Percentiles rank a stretch among this genome's conserved stretches.
Conservation (phyloP, 2,888 invertebrate genomes). For the Nezara viridula region DNA sequence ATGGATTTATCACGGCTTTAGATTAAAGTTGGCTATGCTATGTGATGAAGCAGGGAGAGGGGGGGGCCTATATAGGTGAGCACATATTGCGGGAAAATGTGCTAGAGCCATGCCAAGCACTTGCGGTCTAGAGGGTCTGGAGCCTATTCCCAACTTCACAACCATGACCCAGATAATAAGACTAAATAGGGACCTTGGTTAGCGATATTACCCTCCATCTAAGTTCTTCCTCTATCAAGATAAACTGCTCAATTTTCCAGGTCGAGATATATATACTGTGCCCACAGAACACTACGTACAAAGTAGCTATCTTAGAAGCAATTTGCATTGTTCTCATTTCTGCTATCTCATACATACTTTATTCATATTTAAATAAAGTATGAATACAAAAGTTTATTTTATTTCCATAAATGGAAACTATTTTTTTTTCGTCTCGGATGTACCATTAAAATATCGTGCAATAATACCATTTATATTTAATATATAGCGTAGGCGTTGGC, state of each 20-base stretch:
- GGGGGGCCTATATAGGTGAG: neutral
- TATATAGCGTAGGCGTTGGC: too few relatives aligned
- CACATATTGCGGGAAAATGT: neutral
- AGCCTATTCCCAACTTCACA: neutral
- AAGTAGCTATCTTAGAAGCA: neutral
- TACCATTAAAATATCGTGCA: neutral
- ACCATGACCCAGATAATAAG: slow-evolving; percentile 15
- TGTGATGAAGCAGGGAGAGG: neutral
- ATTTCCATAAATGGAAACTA: neutral
- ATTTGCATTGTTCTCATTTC: neutral
- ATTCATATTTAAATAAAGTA: neutral
- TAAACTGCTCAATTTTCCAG: slow-evolving; percentile 32
- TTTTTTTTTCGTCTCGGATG: neutral
- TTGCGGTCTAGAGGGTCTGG: neutral
- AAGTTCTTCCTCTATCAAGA: slow-evolving; percentile 16
- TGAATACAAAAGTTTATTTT: neutral
- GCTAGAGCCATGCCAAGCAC: neutral
- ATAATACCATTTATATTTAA: too few relatives aligned
- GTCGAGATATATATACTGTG: neutral
- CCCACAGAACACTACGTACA: neutral
- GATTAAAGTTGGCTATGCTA: neutral
- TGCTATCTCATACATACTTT: neutral
- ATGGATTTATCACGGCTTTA: neutral
- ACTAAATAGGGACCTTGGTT: slow-evolving; percentile 28
- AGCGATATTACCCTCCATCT: neutral